phyloP scores from a whole-genome alignment of 2,888 invertebrate genomes.

The Neuroscelio doddi region DNA sequence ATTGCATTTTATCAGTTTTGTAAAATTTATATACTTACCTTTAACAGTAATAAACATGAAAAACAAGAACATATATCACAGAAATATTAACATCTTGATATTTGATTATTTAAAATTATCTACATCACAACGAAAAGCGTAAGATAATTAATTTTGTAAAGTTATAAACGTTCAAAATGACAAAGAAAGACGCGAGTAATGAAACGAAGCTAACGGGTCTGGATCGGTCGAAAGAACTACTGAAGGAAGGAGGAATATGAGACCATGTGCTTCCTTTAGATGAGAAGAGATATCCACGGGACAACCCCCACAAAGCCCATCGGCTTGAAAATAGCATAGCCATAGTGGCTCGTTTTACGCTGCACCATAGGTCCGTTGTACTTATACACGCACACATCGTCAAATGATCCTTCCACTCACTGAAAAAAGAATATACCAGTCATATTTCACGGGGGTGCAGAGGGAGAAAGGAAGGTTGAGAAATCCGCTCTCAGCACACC shows the following conservation, averaged over 20 bases:
- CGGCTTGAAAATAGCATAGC: constrained; percentile 22
- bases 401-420: no score
- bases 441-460: not conserved
- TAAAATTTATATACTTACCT: no score
- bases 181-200: not conserved
- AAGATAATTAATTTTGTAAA: no score
- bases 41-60: no score
- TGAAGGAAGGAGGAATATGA: constrained; percentile 11
- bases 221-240: constrained; percentile 12
- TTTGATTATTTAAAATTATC: no score
- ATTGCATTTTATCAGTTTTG: no score
- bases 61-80: no score
- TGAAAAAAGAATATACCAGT: no score
- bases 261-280: constrained; percentile 18
- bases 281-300: constrained; percentile 17
- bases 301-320: constrained; percentile 27
- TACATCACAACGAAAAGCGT: no score
- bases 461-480: constrained; percentile 3
- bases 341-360: constrained; percentile 8
- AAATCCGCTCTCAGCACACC: constrained; percentile 4
- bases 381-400: not conserved
- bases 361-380: not conserved
- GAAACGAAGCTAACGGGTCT: constrained; percentile 3
- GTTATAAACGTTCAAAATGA: not conserved
- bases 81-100: no score